A percentile compares a stretch with the other conserved stretches of the same genome.
phyloP scores from a whole-genome alignment of 2,797 vertebrate genomes.

The Cichlasoma orientale region DNA sequence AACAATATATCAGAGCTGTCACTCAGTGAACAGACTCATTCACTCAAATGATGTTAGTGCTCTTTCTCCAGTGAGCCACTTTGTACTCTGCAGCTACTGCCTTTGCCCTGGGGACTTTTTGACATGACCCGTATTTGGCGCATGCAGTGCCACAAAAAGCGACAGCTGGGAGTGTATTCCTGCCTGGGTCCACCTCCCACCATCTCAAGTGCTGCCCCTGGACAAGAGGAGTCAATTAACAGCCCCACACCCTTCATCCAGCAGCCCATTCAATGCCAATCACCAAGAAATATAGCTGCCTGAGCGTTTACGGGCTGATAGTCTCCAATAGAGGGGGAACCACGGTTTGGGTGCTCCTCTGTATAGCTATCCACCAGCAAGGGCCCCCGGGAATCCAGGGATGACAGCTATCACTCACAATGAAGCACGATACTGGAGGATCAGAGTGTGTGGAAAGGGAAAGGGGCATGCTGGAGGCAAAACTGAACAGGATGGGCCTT shows the following conservation, averaged over 20 bases:
- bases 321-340: conserved; percentile 46
- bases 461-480: neutral
- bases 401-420: conserved; percentile 62
- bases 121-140: conserved; percentile 30
- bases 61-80: conserved; percentile 11
- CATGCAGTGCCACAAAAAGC: conserved; percentile 9
- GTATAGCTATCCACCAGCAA: conserved; percentile 34
- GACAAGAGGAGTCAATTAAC: conserved; percentile 29
- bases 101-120: conserved; percentile 5
- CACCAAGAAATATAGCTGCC: conserved; percentile 61
- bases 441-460: conserved; percentile 16
- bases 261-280: conserved; percentile 47
- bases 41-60: conserved; percentile 23
- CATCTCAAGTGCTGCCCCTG: conserved; percentile 14
- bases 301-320: conserved; percentile 63
- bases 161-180: conserved; percentile 27
- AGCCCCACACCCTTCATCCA: conserved; percentile 15
- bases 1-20: conserved; percentile 32
- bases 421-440: conserved; percentile 46
- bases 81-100: conserved; percentile 5
- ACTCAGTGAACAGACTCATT: conserved; percentile 15
- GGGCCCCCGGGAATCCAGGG: conserved; percentile 34
- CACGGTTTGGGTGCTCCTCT: conserved; percentile 34
- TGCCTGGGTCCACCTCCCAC: conserved; percentile 8
- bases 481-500: neutral